Base-by-base conservation (phyloP, 1,140 invertebrate genomes). In the Phymorhynchus buccinoides region DNA sequence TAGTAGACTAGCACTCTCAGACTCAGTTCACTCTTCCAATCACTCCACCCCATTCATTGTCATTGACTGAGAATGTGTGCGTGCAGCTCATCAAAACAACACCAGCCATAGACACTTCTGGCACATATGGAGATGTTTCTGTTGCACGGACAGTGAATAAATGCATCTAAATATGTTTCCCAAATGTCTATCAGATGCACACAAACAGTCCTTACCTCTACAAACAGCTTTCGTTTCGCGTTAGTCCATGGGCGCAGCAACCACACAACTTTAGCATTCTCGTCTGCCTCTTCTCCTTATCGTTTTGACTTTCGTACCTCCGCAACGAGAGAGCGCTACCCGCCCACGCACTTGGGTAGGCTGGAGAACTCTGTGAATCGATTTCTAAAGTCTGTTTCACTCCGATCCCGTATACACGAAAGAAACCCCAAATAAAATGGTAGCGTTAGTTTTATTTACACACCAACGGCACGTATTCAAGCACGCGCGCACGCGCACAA, bases 331-430 rank as follows among this genome's bases (percentile, higher is more conserved):
- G 56, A 62, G 56, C 56, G 22, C 22, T 4, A 62, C 56, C 56
- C 56, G 56, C 56, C 56, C 56, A 62, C 56, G 56, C 56, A 62
- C 56, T n/a, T n/a, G n/a, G n/a, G n/a, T n/a, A n/a, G n/a, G n/a
- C n/a, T n/a, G n/a, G n/a, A 18, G n/a, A 62, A 22, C 48, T 14
- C 22, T 52, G 12, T 16, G 56, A 14, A 62, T 62, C 22, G 56
- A 62, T 62, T 62, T 62, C 56, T 62, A 62, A 27, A 62, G 56
- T 62, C 56, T 62, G 56, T 62, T 62, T 62, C 56, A 62, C 56
- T 4, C 56, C 22, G 56, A 27, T 62, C n/a, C n/a, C n/a, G 22
- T 6, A 16, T 22, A 18, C 12, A 18, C 12, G 18, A 62, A 62
- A 16, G 56, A 27, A 27, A 4, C 12, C 22, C n/a, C n/a, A 16